Conservation (phyloP, 2,113 vertebrate genomes). For the Brachyistius frenatus region DNA sequence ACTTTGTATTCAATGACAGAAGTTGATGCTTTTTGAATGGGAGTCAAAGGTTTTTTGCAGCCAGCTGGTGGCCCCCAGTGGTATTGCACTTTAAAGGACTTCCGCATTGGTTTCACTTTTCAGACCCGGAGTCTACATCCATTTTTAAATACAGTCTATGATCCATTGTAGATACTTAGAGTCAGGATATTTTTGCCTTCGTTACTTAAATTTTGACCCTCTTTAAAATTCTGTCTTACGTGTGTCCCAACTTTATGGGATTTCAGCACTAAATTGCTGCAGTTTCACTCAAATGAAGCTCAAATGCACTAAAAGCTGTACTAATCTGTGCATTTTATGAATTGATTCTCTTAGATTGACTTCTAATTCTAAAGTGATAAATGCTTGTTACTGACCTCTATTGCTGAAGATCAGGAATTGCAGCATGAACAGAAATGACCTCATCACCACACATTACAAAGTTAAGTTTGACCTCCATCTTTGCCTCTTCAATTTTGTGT, state of each 20-base stretch:
- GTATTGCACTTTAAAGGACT: too few relatives aligned
- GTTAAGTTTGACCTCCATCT: background rate
- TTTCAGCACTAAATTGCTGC: background rate
- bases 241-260: background rate
- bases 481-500: background rate
- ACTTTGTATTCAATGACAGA: too few relatives aligned
- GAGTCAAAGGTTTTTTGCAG: too few relatives aligned
- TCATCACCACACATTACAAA: background rate
- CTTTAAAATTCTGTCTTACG: too few relatives aligned
- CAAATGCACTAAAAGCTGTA: background rate
- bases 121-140: too few relatives aligned
- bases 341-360: background rate
- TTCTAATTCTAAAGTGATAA: background rate
- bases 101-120: too few relatives aligned
- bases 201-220: too few relatives aligned
- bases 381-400: background rate
- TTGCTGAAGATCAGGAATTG: background rate
- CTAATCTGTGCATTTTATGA: background rate
- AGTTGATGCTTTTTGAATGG: too few relatives aligned
- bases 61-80: too few relatives aligned
- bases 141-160: too few relatives aligned
- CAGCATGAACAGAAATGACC: background rate
- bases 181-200: too few relatives aligned
- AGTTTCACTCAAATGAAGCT: background rate
- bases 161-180: too few relatives aligned